Conservation (phyloP, 2,888 invertebrate species). For the Hirtodrosophila trivittata region DNA sequence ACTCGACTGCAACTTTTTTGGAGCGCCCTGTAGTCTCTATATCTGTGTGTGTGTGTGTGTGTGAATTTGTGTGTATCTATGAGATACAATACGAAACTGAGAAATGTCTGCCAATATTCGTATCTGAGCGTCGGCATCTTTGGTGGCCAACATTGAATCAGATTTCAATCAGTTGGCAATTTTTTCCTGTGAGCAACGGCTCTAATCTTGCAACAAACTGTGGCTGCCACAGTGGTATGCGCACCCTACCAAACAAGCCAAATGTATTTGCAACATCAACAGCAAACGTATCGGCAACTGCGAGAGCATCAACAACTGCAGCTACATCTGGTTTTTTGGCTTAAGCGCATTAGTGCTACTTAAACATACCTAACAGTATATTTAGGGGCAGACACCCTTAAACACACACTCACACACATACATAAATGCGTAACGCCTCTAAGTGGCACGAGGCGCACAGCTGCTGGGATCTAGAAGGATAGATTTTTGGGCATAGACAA, state of each 20-base stretch:
- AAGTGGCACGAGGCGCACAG: slow-evolving; percentile 47
- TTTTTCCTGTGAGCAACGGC: slow-evolving; percentile 48
- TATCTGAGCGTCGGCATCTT: slow-evolving; percentile 72
- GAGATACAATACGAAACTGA: slow-evolving; percentile 21
- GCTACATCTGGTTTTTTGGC: slow-evolving; percentile 34
- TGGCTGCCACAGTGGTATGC: slow-evolving; percentile 46
- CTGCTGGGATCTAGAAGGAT: slow-evolving; percentile 27
- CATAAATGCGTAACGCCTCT: slow-evolving; percentile 43
- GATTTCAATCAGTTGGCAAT: slow-evolving; percentile 69
- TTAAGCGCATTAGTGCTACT: slow-evolving; percentile 64
- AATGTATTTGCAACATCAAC: slow-evolving; percentile 24
- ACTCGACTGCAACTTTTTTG: slow-evolving; percentile 8
- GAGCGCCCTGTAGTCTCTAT: not conserved
- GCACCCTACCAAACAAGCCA: slow-evolving; percentile 33
- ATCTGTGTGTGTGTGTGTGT: slow-evolving; percentile 12
- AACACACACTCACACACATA: slow-evolving; percentile 22
- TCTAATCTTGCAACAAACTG: slow-evolving; percentile 49
- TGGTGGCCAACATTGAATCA: slow-evolving; percentile 59
- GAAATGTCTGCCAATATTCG: slow-evolving; percentile 47
- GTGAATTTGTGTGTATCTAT: slow-evolving; percentile 22
- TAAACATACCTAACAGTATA: slow-evolving; percentile 45
- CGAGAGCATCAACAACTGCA: slow-evolving; percentile 10
- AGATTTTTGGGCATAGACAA: slow-evolving; percentile 68
- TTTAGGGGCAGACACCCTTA: slow-evolving; percentile 57
- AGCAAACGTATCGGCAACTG: slow-evolving; percentile 8